Conservation (phyloP, 2,113 vertebrate species). For the Gymnocephalus cernua region DNA sequence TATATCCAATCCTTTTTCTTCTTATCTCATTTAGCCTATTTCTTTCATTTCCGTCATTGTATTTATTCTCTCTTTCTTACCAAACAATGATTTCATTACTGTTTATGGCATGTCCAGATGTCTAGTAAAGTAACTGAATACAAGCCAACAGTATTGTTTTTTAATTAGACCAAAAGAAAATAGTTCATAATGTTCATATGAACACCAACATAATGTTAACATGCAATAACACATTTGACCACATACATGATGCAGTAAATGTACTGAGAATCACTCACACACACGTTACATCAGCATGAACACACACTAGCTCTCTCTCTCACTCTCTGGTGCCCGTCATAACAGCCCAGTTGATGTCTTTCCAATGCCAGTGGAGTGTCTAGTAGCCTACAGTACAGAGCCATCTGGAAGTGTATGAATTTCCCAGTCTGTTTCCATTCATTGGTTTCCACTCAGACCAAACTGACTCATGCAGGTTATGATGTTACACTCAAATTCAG, state of each 20-base stretch:
- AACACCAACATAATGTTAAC: neutral
- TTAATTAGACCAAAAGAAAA: neutral
- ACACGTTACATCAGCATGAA: conserved; percentile 11
- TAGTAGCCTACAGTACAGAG: neutral
- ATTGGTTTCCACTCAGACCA: conserved; percentile 59
- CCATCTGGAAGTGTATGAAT: conserved; percentile 45
- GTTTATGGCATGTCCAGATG: conserved; percentile 33
- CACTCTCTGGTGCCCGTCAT: neutral
- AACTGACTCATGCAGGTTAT: conserved; percentile 67
- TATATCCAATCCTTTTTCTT: too few relatives aligned
- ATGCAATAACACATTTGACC: neutral
- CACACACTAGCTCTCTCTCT: neutral
- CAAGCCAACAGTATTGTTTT: neutral
- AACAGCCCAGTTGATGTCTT: conserved; percentile 47
- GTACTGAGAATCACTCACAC: neutral
- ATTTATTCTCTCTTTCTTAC: conserved; percentile 7
- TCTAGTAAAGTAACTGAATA: neutral
- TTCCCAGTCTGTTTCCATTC: conserved; percentile 64
- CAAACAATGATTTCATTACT: neutral
- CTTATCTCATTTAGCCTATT: neutral
- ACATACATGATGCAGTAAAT: neutral
- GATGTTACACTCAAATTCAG: conserved; percentile 58
- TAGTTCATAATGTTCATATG: neutral
- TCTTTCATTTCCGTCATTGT: neutral
- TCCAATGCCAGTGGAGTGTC: conserved; percentile 50